Base-by-base conservation (phyloP, 2,797 vertebrate species). In the Acanthornis magna region DNA sequence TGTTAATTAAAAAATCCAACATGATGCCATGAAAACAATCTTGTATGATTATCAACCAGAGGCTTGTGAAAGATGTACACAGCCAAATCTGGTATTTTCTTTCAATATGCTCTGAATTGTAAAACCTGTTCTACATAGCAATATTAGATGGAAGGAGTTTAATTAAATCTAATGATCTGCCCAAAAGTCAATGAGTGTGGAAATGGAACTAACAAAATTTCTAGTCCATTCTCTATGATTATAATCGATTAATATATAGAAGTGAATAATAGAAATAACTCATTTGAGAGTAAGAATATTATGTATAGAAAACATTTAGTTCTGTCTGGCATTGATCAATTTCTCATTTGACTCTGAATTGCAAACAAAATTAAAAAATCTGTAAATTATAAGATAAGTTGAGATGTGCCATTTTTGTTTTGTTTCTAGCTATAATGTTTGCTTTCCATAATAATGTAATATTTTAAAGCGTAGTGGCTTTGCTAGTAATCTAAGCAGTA, bases 121-220 rank as follows among this genome's bases (percentile, higher is more conserved):
- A 61, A 51, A 79, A 77, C 20, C 3, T 42, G 57, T 82, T 77
- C 65, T 80, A 90, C 78, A 88, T 14, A 93, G 57, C 27, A 93
- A 61, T 94, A 92, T 80, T 72, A 80, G 32, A 82, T 83, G 66
- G 67, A 96, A 54, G 19, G 43, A 82, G 61, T 93, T 84, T 97
- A 96, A 97, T 97, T 97, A 97, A 83, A 68, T 83, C 36, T 90
- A 80, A 82, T 92, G 55, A 88, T 94, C 81, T 77, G 36, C 80
- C 73, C 80, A 82, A 91, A 95, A 94, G 58, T 93, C 95, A 96
- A 32, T 87, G 54, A 15, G 17, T 43, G 61, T 89, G 34, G 68
- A 96, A 82, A 92, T 66, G 16, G 29, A 97, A 85, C 54, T 96
- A 95, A 85, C 61, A 1, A 34, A 95, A 86, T 74, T 67, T 42